phyloP scores from a whole-genome alignment of 1,140 invertebrate genomes.

The Wiebesia pumilae region DNA sequence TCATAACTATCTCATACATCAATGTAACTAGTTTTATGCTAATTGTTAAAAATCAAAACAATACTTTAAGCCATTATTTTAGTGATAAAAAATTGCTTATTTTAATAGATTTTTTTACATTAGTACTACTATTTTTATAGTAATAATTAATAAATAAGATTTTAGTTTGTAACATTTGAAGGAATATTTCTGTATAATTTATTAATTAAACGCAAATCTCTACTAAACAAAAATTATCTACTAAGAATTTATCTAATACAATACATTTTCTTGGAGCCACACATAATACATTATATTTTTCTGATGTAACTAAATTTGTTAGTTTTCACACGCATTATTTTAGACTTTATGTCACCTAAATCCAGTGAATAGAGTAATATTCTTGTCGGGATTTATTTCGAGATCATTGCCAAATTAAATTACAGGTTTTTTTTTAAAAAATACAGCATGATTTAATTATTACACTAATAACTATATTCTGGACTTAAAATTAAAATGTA shows the following conservation, averaged over 20 bases:
- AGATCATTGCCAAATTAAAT: slow-evolving; percentile 40
- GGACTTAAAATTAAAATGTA: neutral
- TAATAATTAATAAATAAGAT: neutral
- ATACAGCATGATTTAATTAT: neutral
- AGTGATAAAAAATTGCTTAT: too few relatives aligned
- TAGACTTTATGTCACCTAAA: neutral
- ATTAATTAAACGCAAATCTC: neutral
- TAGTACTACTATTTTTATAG: neutral
- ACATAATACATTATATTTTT: slow-evolving; percentile 15
- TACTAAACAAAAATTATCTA: neutral
- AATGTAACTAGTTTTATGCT: neutral
- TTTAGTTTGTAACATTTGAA: neutral
- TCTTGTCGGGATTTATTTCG: neutral
- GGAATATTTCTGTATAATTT: neutral
- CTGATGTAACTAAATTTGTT: slow-evolving; percentile 22
- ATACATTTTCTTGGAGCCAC: neutral
- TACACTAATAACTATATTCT: neutral
- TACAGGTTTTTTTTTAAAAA: slow-evolving; percentile 14
- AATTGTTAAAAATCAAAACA: neutral
- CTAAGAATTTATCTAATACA: neutral
- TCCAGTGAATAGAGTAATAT: neutral
- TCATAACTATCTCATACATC: neutral
- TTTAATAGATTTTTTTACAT: neutral
- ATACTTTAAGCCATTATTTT: neutral
- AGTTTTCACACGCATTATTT: slow-evolving; percentile 47